Conservation (phyloP, 2,888 invertebrate genomes). For the Phymatocera aterrima region DNA sequence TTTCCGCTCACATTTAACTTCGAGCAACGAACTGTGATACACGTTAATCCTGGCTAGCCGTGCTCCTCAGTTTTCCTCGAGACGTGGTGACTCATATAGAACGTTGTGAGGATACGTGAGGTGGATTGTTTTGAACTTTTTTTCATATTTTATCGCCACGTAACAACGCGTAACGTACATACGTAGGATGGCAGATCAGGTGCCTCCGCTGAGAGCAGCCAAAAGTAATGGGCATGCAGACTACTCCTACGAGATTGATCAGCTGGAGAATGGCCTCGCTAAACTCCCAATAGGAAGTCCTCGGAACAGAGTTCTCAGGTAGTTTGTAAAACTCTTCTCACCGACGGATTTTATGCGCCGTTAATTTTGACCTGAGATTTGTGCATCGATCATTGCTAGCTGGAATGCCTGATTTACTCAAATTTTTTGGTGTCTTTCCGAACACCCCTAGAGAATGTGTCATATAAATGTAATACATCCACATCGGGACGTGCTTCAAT, state of each 20-base stretch:
- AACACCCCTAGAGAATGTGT: too few species aligned
- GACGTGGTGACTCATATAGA: not conserved
- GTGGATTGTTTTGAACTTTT: not conserved
- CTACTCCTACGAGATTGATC: constrained; percentile 56
- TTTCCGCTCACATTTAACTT: not conserved
- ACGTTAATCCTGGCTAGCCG: not conserved
- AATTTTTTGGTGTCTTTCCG: too few species aligned
- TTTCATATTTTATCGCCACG: not conserved
- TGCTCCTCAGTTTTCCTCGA: not conserved
- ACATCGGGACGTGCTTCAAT: too few species aligned
- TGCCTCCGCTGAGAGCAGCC: constrained; percentile 60
- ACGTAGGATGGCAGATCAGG: constrained; percentile 63
- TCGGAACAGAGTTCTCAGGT: constrained; percentile 68
- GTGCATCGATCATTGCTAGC: too few species aligned
- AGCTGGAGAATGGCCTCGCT: constrained; percentile 56
- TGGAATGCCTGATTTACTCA: too few species aligned
- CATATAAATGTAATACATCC: too few species aligned
- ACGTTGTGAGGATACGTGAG: not conserved
- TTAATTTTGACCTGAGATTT: not conserved
- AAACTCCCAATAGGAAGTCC: constrained; percentile 56
- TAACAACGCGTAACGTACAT: not conserved
- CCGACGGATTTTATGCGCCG: not conserved
- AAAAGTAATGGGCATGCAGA: constrained; percentile 56
- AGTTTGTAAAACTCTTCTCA: constrained; percentile 47
- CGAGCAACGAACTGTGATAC: not conserved